These are phyloP conservation scores for Andrena chrysosceles DNA, from an alignment of 2,888 invertebrate species.

Conservation along the genomic window DNA sequence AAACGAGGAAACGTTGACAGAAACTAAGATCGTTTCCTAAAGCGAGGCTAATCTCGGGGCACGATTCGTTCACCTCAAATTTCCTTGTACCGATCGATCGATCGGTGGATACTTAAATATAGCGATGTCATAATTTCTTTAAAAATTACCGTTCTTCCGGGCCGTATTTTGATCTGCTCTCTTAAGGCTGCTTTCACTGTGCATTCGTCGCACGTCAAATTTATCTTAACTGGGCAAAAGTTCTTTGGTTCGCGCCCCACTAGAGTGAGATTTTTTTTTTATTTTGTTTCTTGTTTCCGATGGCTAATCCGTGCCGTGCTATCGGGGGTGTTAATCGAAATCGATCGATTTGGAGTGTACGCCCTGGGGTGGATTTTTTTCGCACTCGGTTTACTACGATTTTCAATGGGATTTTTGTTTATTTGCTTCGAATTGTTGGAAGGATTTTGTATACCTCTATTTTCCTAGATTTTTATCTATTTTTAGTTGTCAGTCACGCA, in stretches of 20 bases:
- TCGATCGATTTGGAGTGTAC: conserved; percentile 31
- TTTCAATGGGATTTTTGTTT: too few species aligned
- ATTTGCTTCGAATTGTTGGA: too few species aligned
- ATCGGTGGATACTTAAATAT: conserved; percentile 58
- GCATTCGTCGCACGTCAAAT: conserved; percentile 39
- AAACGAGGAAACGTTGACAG: conserved; percentile 37
- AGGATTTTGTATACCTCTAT: too few species aligned
- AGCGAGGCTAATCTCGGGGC: conserved; percentile 63
- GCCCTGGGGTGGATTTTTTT: neutral
- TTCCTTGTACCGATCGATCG: conserved; percentile 52
- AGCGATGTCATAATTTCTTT: conserved; percentile 61
- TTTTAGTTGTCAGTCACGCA: too few species aligned
- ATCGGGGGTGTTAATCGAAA: conserved; percentile 15
- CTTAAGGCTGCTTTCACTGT: conserved; percentile 24
- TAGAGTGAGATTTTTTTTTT: conserved; percentile 1
- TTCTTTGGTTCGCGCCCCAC: conserved; percentile 7
- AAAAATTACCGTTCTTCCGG: conserved; percentile 39
- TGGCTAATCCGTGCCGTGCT: neutral
- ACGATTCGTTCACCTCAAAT: conserved; percentile 61
- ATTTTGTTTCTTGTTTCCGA: neutral
- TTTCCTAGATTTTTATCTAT: too few species aligned
- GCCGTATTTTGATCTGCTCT: neutral
- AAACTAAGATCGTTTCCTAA: conserved; percentile 20
- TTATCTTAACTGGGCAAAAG: conserved; percentile 28
- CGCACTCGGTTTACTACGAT: neutral